Conservation (phyloP, 1,140 invertebrate species). For the Bombyx mandarina region DNA sequence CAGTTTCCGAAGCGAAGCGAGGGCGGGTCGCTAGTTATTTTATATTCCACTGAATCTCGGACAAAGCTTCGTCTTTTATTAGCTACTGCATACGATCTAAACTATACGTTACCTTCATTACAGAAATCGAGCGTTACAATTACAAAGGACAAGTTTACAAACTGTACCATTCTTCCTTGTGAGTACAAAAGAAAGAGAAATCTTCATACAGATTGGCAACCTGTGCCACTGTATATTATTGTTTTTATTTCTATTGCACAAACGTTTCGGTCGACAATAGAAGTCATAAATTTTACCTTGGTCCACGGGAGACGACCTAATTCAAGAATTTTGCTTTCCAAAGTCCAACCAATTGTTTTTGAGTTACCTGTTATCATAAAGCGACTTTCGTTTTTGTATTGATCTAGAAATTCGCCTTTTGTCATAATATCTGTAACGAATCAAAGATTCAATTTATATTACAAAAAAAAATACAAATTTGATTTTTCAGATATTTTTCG, state of each 20-base stretch:
- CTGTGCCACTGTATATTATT: constrained; percentile 33
- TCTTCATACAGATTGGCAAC: constrained; percentile 20
- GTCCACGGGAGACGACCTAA: constrained; percentile 36
- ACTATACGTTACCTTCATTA: too few species aligned
- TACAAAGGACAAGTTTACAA: not conserved
- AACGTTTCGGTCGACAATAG: constrained; percentile 31
- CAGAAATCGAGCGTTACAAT: not conserved
- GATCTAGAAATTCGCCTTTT: too few species aligned
- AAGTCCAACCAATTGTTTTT: constrained; percentile 23
- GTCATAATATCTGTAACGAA: too few species aligned
- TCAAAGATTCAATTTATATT: too few species aligned
- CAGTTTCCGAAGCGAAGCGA: too few species aligned
- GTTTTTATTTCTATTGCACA: constrained; percentile 31
- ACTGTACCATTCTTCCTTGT: constrained; percentile 30
- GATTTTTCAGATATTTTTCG: too few species aligned
- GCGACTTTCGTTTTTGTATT: too few species aligned
- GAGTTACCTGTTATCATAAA: constrained; percentile 29
- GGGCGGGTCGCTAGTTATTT: too few species aligned
- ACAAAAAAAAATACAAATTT: too few species aligned
- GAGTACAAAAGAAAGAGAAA: constrained; percentile 62
- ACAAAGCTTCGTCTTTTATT: too few species aligned
- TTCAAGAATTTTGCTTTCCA: constrained; percentile 21
- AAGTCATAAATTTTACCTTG: constrained; percentile 37
- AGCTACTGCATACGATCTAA: too few species aligned
- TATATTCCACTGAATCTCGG: too few species aligned